phyloP scores from a whole-genome alignment of 2,888 invertebrate species.

The Noctua fimbriata region DNA sequence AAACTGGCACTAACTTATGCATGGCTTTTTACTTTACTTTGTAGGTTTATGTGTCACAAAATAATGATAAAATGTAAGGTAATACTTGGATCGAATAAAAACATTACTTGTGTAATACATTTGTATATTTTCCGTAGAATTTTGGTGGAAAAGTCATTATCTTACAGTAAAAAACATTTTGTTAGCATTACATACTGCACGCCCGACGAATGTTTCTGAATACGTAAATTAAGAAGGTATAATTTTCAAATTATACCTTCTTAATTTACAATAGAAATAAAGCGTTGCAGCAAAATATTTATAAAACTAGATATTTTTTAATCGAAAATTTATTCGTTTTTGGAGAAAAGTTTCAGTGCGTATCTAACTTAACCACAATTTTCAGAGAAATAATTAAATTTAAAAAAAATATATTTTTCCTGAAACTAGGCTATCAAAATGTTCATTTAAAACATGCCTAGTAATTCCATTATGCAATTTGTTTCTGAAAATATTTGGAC shows the following conservation, averaged over 20 bases:
- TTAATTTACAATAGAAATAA: not conserved
- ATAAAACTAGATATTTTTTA: not conserved
- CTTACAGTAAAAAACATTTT: not conserved
- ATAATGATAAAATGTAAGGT: not conserved
- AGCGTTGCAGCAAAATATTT: not conserved
- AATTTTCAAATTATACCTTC: no score
- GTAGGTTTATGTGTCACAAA: not conserved
- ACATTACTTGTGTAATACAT: not conserved
- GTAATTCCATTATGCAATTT: constrained; percentile 6
- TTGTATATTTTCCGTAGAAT: not conserved
- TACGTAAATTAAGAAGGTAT: no score
- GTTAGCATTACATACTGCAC: not conserved
- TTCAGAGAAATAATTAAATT: not conserved
- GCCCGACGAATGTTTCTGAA: not conserved
- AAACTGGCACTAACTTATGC: constrained; percentile 39
- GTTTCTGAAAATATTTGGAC: not conserved
- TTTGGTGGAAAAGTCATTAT: not conserved
- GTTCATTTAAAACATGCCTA: not conserved
- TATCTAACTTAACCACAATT: not conserved
- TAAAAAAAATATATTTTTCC: not conserved
- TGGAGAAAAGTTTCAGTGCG: not conserved
- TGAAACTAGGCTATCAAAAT: not conserved
- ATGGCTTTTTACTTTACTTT: constrained; percentile 29
- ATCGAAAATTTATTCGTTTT: not conserved
- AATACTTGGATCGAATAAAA: not conserved